Conservation (phyloP, 2,888 invertebrate genomes). For the Hedya salicella region DNA sequence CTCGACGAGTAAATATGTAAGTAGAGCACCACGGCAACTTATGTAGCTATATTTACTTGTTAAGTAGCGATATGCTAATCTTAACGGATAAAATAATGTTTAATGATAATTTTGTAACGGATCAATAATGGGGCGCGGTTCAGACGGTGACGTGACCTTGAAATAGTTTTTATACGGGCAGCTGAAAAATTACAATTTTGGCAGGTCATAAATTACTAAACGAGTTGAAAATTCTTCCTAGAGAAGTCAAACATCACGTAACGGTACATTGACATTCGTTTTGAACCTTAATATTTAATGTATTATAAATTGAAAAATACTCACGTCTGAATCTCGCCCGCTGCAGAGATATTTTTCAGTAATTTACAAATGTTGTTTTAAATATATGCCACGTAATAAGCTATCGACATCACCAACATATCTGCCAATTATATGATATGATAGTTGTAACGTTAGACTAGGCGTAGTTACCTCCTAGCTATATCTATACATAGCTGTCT, state of each 20-base stretch:
- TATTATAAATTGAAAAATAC: not conserved
- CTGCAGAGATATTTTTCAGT: slow-evolving; percentile 40
- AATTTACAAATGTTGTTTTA: slow-evolving; percentile 43
- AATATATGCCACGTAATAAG: slow-evolving; percentile 41
- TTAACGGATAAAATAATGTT: slow-evolving; percentile 33
- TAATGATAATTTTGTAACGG: slow-evolving; percentile 36
- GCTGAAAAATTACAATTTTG: not conserved
- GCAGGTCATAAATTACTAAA: not conserved
- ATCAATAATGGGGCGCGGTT: slow-evolving; percentile 25
- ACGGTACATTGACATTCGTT: not conserved
- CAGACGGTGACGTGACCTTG: not conserved
- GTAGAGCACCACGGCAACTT: not conserved
- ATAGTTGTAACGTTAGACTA: slow-evolving; percentile 52
- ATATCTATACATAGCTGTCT: slow-evolving; percentile 48
- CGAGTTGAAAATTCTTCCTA: too few relatives aligned
- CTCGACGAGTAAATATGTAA: not conserved
- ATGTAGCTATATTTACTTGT: slow-evolving; percentile 2
- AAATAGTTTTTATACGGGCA: not conserved
- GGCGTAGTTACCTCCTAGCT: slow-evolving; percentile 63
- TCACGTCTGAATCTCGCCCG: slow-evolving; percentile 6
- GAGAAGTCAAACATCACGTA: not conserved
- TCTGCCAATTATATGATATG: slow-evolving; percentile 59
- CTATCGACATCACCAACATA: slow-evolving; percentile 57
- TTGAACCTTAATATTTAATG: not conserved
- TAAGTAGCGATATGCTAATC: not conserved